Base-by-base conservation (phyloP, 2,797 vertebrate species). In the Nannoperca australis region DNA sequence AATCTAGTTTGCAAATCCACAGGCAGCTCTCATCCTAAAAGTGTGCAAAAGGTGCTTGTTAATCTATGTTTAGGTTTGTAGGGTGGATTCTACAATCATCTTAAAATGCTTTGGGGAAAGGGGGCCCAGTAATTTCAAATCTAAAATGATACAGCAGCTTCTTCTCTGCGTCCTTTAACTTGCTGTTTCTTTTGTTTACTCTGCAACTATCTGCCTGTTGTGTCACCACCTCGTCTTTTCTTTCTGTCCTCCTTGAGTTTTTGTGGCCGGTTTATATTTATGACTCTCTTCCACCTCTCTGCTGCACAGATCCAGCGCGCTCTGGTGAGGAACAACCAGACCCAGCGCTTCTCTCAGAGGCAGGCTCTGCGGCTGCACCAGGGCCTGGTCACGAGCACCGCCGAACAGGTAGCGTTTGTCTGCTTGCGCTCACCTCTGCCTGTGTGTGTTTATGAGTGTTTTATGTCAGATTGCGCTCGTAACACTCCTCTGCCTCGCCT, bases 341-440 rank as follows among this genome's bases (percentile, higher is more conserved):
- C 96, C 0, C 96, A 97, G 81, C 95, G 95, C 1, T 96, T 96
- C 88, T 96, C 97, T 45, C 97, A 97, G 93, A 95, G 96, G 15
- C 97, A 97, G 92, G 96, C 96, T n/a, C 94, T 97, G 56, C 94
- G 97, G 32, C 94, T 98, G 72, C 97, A 98, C 86, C 97, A 97
- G 64, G 97, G 97, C 71, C 91, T 98, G 80, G 96, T 97, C 82
- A 97, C 96, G 68, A 97, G 97, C 93, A 97, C 96, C 7, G 96
- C 97, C 3, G 97, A 98, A 90, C 97, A 98, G 96, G 97, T 96
- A 85, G 50, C 85, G 1, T 84, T 79, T 73, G 70, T 82, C 63
- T 38, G 34, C 14, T 61, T 87, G 88, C 2, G 65, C 93, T 10
- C 90, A 82, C 0, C 77, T 54, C 24, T 47, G 17, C 34, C 1